Percentiles rank a stretch among this genome's conserved stretches.
These are phyloP conservation scores for Danio tinwini DNA, from an alignment of 2,797 vertebrate genomes.

Conservation along the genomic window DNA sequence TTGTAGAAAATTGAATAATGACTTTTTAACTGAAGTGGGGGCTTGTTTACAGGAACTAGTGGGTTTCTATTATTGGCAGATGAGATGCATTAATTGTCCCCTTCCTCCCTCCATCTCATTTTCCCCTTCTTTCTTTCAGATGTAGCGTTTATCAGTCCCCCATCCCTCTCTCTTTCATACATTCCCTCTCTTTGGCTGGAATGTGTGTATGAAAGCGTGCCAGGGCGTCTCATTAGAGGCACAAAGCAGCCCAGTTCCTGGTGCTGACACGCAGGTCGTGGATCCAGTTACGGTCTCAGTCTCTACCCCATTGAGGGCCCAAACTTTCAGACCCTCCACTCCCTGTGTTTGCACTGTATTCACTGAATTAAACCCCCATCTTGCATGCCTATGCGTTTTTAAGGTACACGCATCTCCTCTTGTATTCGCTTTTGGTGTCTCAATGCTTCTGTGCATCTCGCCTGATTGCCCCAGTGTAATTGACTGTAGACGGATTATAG, in stretches of 20 bases:
- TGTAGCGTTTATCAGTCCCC: background rate
- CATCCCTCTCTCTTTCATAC: conserved; percentile 28
- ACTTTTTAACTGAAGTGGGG: conserved; percentile 4
- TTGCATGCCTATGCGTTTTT: background rate
- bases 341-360: conserved; percentile 1
- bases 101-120: conserved; percentile 19
- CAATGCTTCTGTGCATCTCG: background rate
- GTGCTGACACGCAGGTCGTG: conserved; percentile 71
- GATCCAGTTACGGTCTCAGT: conserved; percentile 71
- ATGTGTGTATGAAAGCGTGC: conserved; percentile 55
- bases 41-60: conserved; percentile 46
- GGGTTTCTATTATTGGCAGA: conserved; percentile 50
- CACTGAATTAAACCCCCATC: background rate
- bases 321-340: conserved; percentile 16
- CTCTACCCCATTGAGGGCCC: conserved; percentile 37
- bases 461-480: conserved; percentile 22
- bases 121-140: conserved; percentile 7
- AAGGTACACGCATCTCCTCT: background rate
- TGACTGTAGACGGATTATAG: conserved; percentile 43
- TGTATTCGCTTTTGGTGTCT: background rate
- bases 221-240: conserved; percentile 73
- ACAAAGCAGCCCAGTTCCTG: conserved; percentile 78
- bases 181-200: conserved; percentile 50
- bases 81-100: conserved; percentile 19
- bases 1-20: conserved; percentile 28